These are phyloP conservation scores for Amphipyra berbera DNA, from an alignment of 2,888 invertebrate species.

Conservation along the genomic window DNA sequence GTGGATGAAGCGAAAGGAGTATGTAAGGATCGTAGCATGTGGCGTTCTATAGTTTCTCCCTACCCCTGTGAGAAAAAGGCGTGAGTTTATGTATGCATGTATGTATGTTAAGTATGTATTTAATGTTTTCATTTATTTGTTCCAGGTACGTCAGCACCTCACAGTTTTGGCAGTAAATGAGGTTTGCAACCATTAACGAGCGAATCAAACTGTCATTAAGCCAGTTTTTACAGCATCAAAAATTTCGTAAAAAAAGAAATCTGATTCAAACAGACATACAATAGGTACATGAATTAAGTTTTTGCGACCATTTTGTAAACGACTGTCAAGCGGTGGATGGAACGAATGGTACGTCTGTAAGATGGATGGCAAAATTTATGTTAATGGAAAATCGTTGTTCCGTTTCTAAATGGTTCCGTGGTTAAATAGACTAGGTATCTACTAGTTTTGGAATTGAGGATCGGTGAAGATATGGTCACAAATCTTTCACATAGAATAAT, in stretches of 20 bases:
- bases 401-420: constrained; percentile 19
- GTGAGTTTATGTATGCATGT: too few relatives aligned
- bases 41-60: too few relatives aligned
- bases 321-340: constrained; percentile 30
- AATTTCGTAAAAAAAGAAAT: constrained; percentile 47
- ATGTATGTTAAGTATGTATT: neutral
- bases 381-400: constrained; percentile 16
- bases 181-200: constrained; percentile 9
- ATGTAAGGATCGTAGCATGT: too few relatives aligned
- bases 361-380: constrained; percentile 30
- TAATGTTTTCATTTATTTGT: constrained; percentile 18
- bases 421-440: constrained; percentile 3
- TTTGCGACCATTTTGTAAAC: constrained; percentile 45
- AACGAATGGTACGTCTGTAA: constrained; percentile 40
- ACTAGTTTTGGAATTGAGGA: neutral
- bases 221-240: constrained; percentile 20
- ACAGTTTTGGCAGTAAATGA: constrained; percentile 6
- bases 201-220: constrained; percentile 27
- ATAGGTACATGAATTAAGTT: constrained; percentile 43
- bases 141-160: constrained; percentile 39
- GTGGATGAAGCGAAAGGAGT: too few relatives aligned
- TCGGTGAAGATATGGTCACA: neutral
- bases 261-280: constrained; percentile 19
- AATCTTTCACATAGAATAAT: neutral
- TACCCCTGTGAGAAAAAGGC: too few relatives aligned